Evolutionary conservation across 2,888 invertebrate species (phyloP).

Genomic region (Habrosyne pyritoides): DNA sequence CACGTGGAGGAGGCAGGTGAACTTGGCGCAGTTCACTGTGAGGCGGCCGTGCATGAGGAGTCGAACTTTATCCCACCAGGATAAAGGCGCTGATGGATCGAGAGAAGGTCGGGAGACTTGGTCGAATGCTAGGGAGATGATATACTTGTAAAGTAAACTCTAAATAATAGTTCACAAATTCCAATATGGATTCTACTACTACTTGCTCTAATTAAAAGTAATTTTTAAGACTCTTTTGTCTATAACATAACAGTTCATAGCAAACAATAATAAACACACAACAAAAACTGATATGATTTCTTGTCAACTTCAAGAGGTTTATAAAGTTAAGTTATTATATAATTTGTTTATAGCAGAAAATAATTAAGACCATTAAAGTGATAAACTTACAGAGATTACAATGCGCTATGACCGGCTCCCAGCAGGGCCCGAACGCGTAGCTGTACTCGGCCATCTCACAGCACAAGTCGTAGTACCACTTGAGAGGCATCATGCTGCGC

Average conservation of each 20-base stretch:
- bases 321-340: no score
- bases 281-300: no score
- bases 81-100: constrained; percentile 96
- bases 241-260: no score
- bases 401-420: constrained; percentile 98
- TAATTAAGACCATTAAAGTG: no score
- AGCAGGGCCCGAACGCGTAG: constrained; percentile 99
- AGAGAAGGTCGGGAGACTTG: constrained; percentile 93
- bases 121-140: constrained; percentile 86
- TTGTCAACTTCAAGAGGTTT: no score
- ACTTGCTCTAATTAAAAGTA: no score
- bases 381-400: constrained; percentile 89
- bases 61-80: constrained; percentile 99
- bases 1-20: constrained; percentile 96
- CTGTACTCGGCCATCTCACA: constrained; percentile 95
- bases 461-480: constrained; percentile 98
- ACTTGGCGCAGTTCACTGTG: constrained; percentile 92
- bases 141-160: no score
- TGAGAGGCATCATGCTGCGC: constrained; percentile 96
- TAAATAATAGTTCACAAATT: no score
- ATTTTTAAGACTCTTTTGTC: no score
- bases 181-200: no score
- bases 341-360: no score
- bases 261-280: no score
- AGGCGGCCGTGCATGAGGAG: constrained; percentile 96